Conservation (phyloP, 1,140 invertebrate species). For the Aphis craccivora region DNA sequence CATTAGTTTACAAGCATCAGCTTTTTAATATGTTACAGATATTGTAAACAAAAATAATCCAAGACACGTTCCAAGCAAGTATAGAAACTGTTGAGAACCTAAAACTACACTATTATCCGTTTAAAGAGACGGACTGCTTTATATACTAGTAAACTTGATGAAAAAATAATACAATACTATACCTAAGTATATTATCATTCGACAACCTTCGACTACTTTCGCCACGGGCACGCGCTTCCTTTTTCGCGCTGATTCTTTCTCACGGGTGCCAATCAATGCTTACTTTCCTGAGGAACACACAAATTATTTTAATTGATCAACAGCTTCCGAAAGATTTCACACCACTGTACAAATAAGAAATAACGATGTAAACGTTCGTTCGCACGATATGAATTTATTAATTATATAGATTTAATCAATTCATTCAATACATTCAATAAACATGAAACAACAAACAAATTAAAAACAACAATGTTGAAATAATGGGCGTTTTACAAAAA, state of each 20-base stretch:
- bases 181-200: slow-evolving; percentile 55
- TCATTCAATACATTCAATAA: not conserved
- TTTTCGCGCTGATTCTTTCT: slow-evolving; percentile 51
- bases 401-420: not conserved
- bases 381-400: not conserved
- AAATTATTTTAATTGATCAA: not conserved
- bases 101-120: not conserved
- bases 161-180: slow-evolving; percentile 47
- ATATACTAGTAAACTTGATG: slow-evolving; percentile 26
- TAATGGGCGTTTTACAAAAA: slow-evolving; percentile 33
- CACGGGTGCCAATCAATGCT: slow-evolving; percentile 54
- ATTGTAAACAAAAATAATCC: not conserved
- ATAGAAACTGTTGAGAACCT: not conserved
- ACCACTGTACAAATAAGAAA: not conserved
- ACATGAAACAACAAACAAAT: not conserved
- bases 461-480: not conserved
- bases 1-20: not conserved
- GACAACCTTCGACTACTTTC: slow-evolving; percentile 57
- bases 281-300: not conserved
- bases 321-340: not conserved
- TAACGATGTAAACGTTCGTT: not conserved
- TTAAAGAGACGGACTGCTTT: not conserved
- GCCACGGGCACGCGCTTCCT: slow-evolving; percentile 50
- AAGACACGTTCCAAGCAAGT: not conserved
- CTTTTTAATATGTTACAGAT: not conserved